Percentiles rank a stretch among this genome's conserved stretches.
Conservation (phyloP, 1,140 invertebrate genomes). For the Drosophila murphyi region DNA sequence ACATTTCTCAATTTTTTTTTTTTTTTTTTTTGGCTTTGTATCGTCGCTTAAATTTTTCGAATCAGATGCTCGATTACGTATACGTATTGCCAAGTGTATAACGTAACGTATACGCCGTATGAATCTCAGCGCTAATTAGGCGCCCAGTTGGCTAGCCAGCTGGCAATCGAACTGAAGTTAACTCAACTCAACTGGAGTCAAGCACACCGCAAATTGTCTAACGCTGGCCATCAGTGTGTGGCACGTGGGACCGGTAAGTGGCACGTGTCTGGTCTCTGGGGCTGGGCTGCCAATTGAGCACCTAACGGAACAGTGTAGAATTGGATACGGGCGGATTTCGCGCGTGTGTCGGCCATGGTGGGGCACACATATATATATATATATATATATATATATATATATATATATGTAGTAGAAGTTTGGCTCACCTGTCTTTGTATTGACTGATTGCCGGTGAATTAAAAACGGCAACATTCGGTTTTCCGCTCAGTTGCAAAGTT, state of each 20-base stretch:
- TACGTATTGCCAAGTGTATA: background rate
- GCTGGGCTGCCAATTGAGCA: conserved; percentile 39
- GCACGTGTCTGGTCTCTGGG: conserved; percentile 37
- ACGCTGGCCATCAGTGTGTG: conserved; percentile 23
- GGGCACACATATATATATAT: background rate
- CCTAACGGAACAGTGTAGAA: conserved; percentile 14
- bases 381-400: background rate
- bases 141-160: conserved; percentile 6
- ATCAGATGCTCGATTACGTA: conserved; percentile 17
- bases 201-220: conserved; percentile 35
- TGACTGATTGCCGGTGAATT: conserved; percentile 87
- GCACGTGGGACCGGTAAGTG: conserved; percentile 27
- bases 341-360: background rate
- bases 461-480: conserved; percentile 88
- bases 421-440: conserved; percentile 86
- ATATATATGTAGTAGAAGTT: background rate
- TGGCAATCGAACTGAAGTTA: conserved; percentile 18
- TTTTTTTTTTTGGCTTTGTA: background rate
- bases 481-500: conserved; percentile 88
- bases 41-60: conserved; percentile 24
- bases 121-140: conserved; percentile 46
- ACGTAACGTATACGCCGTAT: background rate
- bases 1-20: conserved; percentile 23
- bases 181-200: conserved; percentile 41
- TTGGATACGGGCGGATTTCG: background rate